Percentiles rank a stretch among this genome's conserved stretches.
Evolutionary conservation across 2,797 vertebrate genomes (phyloP).

Genomic region (Arremon brunneinucha): DNA sequence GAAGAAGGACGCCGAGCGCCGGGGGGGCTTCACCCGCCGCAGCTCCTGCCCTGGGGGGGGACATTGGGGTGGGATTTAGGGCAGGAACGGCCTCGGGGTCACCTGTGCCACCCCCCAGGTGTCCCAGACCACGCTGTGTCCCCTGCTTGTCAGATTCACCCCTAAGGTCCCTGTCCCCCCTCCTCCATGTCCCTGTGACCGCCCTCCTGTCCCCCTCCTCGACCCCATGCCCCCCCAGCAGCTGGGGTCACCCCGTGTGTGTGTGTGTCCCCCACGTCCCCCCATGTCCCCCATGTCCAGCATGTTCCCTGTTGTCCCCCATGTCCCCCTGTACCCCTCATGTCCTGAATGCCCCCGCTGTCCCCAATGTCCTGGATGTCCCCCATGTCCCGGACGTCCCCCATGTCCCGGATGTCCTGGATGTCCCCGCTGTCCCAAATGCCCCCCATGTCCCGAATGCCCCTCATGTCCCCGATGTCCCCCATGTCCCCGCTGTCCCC

Average conservation of each 20-base stretch:
- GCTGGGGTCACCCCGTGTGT: neutral
- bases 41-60: neutral
- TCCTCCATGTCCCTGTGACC: neutral
- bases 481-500: neutral
- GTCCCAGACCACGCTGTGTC: neutral
- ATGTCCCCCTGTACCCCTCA: neutral
- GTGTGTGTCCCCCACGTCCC: neutral
- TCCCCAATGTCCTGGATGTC: too few species aligned
- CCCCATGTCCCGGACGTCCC: neutral
- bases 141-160: neutral
- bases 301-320: neutral
- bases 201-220: neutral
- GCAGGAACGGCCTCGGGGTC: neutral
- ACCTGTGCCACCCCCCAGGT: too few species aligned
- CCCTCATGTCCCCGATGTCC: too few species aligned
- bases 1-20: neutral
- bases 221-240: accelerated
- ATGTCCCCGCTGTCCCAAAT: too few species aligned
- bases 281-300: too few species aligned
- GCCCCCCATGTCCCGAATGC: too few species aligned
- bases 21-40: neutral
- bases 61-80: neutral
- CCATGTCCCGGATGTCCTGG: neutral
- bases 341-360: too few species aligned
- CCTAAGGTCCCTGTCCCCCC: neutral